Base-by-base conservation (phyloP, 2,113 vertebrate genomes). In the Salvelinus namaycush region DNA sequence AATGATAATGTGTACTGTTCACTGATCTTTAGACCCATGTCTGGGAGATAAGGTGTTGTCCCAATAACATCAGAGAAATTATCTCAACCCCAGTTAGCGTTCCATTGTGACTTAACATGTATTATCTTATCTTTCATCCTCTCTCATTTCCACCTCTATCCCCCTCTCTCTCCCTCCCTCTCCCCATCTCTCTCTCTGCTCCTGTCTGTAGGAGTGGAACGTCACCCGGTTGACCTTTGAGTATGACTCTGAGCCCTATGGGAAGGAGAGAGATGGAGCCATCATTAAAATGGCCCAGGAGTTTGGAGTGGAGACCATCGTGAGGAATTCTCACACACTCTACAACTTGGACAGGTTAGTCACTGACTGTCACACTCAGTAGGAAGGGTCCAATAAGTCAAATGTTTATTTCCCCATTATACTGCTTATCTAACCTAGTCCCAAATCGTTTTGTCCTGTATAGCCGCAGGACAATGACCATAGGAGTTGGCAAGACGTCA, bases 271-370 rank as follows among this genome's bases (percentile, higher is more conserved):
- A 27, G 98, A 99, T 51, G 94, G 94, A 0, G 96, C 97, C 86
- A 98, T 99, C 12, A 81, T 97, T 91, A 99, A 99, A 89, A 93
- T 99, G 93, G 97, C 97, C 13, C 95, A 96, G 79, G 96, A 99
- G 87, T 96, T 96, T 31, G 96, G 97, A 0, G 97, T 99, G 87
- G 96, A 98, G 83, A 95, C 97, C 59, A 83, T 96, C 26, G 94
- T 97, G 11, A 94, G 95, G 78, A 97, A 97, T 75, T 98, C 95
- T 0, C 97, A 99, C 79, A 99, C 97, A 0, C 96, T 99, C 75
- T 98, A 97, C 85, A 96, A 95, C 83, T 90, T 99, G 80, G 96
- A 99, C 87, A 96, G 95, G 97, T 99, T 82, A 0, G 92, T 80
- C 12, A 39, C 24, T 26, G 18, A 54, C 44, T 26, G 29, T 26